Evolutionary conservation across 2,797 vertebrate species (phyloP), one percentile per base, ranked within the genome.

Genomic region (Parambassis ranga): DNA sequence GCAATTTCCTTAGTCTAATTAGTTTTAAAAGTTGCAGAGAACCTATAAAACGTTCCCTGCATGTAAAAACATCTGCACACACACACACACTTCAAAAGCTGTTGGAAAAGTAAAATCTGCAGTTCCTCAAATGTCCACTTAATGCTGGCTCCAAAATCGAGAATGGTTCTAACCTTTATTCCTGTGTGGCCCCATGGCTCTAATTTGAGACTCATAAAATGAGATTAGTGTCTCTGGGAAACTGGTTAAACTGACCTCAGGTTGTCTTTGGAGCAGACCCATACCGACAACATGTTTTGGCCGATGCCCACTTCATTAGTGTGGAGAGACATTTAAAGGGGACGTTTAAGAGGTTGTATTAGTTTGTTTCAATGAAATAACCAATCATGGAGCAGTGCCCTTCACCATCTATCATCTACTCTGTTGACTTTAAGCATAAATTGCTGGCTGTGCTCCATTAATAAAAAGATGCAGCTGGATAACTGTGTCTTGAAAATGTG

Each of bases 1-100:
- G 13, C 4, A 52, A 42, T 44, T 68, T 27, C 9, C 39, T 26
- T 7, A 62, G 31, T 50, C 38, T 60, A 30, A 65, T 78, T 69
- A 52, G 4, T 4, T 46, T 19, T 38, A 32, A 52, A 62, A 32
- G 31, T 61, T 41, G 4, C 19, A 57, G 18, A 66, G 44, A 44
- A 18, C 20, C 35, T 9, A 3, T 8, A 47, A 38, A 65, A 49
- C 23, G 24, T 32, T 39, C 36, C 9, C 24, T 4, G 3, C 8
- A 13, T 7, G 24, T 7, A 30, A n/a, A 41, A 50, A 26, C 18
- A 5, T 19, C 8, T 24, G 10, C 1, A 30, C 18, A 27, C 33
- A 16, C n/a, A n/a, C n/a, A n/a, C n/a, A n/a, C n/a, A n/a, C n/a
- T n/a, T n/a, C n/a, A n/a, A n/a, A n/a, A n/a, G n/a, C n/a, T n/a